Percentiles rank a stretch among this genome's conserved stretches.
These are phyloP conservation scores for Octomys mimax DNA, from an alignment of 2,797 vertebrate genomes.

Conservation along the genomic window DNA sequence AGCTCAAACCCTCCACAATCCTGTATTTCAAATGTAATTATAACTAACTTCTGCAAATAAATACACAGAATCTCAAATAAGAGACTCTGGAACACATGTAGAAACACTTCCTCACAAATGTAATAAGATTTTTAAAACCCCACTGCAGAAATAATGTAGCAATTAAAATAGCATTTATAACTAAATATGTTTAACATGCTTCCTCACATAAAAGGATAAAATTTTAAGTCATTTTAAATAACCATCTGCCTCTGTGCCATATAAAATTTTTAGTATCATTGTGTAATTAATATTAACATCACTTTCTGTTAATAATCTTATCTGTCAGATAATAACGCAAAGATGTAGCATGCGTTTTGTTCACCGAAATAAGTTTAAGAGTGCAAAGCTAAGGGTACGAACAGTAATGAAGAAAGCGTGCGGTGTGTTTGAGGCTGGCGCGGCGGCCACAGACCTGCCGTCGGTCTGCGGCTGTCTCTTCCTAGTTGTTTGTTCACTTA, in stretches of 20 bases:
- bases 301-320: slow-evolving; percentile 80
- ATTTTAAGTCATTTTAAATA: slow-evolving; percentile 83
- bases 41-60: background rate
- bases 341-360: background rate
- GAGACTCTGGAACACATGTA: background rate
- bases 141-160: slow-evolving; percentile 75
- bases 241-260: slow-evolving; percentile 80
- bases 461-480: accelerated
- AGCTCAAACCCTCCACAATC: too few species aligned
- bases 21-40: background rate
- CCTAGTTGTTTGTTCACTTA: background rate
- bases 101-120: slow-evolving; percentile 11
- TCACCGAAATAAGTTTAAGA: background rate
- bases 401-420: accelerated
- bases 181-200: slow-evolving; percentile 80
- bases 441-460: accelerated
- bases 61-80: background rate
- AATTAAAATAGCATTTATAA: slow-evolving; percentile 86
- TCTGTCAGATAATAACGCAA: slow-evolving; percentile 77
- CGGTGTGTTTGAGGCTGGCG: accelerated
- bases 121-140: slow-evolving; percentile 56
- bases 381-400: background rate
- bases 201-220: slow-evolving; percentile 75
- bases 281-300: slow-evolving; percentile 85
- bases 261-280: slow-evolving; percentile 85